Conservation (phyloP, 2,888 invertebrate genomes). For the Drosophila neonasuta region DNA sequence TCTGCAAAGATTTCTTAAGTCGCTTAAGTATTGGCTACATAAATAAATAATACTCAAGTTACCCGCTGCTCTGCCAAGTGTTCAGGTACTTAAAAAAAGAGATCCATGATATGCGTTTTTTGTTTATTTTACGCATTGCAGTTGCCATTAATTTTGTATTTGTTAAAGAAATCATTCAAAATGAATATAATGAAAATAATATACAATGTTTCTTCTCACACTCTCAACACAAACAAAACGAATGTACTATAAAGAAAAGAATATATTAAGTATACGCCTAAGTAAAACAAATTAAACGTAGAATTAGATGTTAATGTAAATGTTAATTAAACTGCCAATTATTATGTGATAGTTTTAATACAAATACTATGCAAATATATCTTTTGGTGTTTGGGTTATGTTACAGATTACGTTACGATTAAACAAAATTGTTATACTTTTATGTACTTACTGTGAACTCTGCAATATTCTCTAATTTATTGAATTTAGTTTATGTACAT, state of each 20-base stretch:
- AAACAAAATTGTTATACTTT: constrained; percentile 14
- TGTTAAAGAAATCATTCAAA: constrained; percentile 28
- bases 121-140: constrained; percentile 53
- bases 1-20: not conserved
- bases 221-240: constrained; percentile 33
- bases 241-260: constrained; percentile 35
- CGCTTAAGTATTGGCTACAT: not conserved
- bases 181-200: constrained; percentile 4
- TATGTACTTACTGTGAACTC: constrained; percentile 41
- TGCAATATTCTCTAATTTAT: constrained; percentile 77
- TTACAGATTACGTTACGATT: constrained; percentile 31
- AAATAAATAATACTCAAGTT: constrained; percentile 27
- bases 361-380: constrained; percentile 31
- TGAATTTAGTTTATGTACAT: constrained; percentile 74
- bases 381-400: constrained; percentile 71
- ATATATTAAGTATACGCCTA: constrained; percentile 26
- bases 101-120: constrained; percentile 32
- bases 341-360: constrained; percentile 78
- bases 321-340: constrained; percentile 78
- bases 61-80: constrained; percentile 37
- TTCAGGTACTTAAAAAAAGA: constrained; percentile 33
- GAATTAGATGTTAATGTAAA: constrained; percentile 36
- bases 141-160: constrained; percentile 75
- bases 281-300: constrained; percentile 50
- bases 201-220: constrained; percentile 21